Evolutionary conservation across 2,888 invertebrate genomes (phyloP), one percentile per base, ranked within the genome.

Genomic region (Hybos culiciformis): DNA sequence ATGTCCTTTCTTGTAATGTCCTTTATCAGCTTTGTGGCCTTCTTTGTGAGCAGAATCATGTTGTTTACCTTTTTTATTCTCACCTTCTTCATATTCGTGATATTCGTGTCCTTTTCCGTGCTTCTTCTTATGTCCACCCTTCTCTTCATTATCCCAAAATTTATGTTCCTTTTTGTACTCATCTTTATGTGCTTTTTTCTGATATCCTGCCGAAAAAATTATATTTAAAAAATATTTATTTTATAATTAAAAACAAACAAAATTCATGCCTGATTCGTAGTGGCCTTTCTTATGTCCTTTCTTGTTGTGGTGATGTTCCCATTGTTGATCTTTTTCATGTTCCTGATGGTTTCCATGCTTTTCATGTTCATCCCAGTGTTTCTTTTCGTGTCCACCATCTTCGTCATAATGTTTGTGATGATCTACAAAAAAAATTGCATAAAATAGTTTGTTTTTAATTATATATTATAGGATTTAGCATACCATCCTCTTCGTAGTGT

Each of bases 111-210:
- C 79, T 59, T 81, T 77, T 11, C 85, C 86, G 55, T 82, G 80
- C 57, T 86, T 87, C 62, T 79, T 76, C 58, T 86, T 85, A 57
- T 85, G 78, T 1, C 86, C 86, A 5, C 81, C 83, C 59, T 86
- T 84, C 63, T 87, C 83, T 63, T 79, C 80, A 61, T 87, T 85
- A 57, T 87, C 86, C 66, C 87, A 87, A 71, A 87, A 87, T 63
- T 86, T 85, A 62, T 85, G 85, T 56, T 85, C 81, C 62, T 87
- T 87, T 56, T 83, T 80, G 59, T 81, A 86, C 59, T 88, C 87
- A 56, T 87, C 87, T 60, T 88, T 88, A 64, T 86, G 83, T 31
- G 83, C 80, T 57, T 86, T 85, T 63, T 86, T 82, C 56, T 87
- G 87, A 62, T 78, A 86, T 8, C 86, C 86, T 46, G 83, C 77